phyloP scores from a whole-genome alignment of 2,888 invertebrate genomes.

The Criorhina ranunculi region DNA sequence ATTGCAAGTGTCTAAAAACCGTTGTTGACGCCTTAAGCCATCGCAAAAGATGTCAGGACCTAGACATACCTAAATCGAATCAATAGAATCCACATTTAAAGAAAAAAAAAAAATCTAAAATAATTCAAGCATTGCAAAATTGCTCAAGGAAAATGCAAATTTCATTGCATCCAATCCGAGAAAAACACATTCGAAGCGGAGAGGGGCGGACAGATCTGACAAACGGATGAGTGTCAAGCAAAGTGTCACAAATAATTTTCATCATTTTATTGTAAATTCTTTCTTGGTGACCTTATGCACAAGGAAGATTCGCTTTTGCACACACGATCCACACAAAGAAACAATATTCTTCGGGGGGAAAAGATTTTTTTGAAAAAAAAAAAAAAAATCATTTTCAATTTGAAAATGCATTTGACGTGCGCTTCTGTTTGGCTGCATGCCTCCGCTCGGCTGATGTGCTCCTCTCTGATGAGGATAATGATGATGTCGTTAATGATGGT shows the following conservation, averaged over 20 bases:
- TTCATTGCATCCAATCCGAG: conserved; percentile 1
- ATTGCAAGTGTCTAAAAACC: too few relatives aligned
- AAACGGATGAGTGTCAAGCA: conserved; percentile 68
- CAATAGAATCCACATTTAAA: not conserved
- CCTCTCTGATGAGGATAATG: conserved; percentile 68
- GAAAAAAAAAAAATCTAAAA: not conserved
- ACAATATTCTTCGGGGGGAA: too few relatives aligned
- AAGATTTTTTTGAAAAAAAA: too few relatives aligned
- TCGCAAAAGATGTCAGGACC: too few relatives aligned
- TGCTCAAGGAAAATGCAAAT: conserved; percentile 30
- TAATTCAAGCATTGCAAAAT: conserved; percentile 13
- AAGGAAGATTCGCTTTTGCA: conserved; percentile 44
- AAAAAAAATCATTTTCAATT: conserved; percentile 61
- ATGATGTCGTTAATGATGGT: conserved; percentile 79
- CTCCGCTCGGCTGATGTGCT: conserved; percentile 12
- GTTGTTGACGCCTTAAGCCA: too few relatives aligned
- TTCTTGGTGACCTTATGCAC: conserved; percentile 54
- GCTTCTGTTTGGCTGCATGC: conserved; percentile 53
- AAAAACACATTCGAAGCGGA: not conserved
- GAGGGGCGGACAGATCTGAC: conserved; percentile 24
- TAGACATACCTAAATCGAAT: not conserved
- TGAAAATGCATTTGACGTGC: conserved; percentile 66
- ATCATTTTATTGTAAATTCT: conserved; percentile 56
- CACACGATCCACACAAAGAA: conserved; percentile 4
- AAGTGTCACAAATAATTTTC: conserved; percentile 73